phyloP scores from a whole-genome alignment of 2,888 invertebrate species.

The Parnassius glacialis region DNA sequence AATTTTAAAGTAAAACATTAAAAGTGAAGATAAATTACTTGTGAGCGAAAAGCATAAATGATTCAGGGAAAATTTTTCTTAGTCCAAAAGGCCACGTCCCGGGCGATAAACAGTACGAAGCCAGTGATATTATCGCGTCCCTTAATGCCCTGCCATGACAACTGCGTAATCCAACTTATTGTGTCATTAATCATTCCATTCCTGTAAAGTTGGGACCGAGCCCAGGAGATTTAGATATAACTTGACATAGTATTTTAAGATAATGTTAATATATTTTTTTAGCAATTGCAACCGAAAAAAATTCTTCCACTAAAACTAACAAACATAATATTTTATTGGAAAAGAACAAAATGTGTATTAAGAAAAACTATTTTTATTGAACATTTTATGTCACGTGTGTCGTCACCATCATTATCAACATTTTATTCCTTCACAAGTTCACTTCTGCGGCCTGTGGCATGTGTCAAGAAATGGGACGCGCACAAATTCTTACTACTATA shows the following conservation, averaged over 20 bases:
- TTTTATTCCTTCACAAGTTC: too few relatives aligned
- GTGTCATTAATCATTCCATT: slow-evolving; percentile 22
- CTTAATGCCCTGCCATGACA: slow-evolving; percentile 18
- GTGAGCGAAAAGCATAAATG: neutral
- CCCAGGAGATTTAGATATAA: neutral
- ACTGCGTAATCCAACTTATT: slow-evolving; percentile 21
- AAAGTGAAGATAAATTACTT: neutral
- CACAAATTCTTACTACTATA: too few relatives aligned
- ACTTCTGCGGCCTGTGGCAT: too few relatives aligned
- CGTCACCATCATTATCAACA: too few relatives aligned
- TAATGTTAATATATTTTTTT: neutral
- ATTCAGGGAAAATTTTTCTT: slow-evolving; percentile 5
- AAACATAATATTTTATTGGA: neutral
- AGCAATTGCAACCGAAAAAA: neutral
- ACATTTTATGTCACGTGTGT: too few relatives aligned
- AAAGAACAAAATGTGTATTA: too few relatives aligned
- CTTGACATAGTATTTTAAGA: too few relatives aligned
- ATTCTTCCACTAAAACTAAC: neutral
- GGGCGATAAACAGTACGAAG: slow-evolving; percentile 13
- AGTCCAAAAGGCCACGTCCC: slow-evolving; percentile 5
- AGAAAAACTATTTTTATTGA: too few relatives aligned
- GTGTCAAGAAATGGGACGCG: too few relatives aligned
- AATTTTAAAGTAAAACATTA: neutral
- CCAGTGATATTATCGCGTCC: slow-evolving; percentile 15
- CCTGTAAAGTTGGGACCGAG: slow-evolving; percentile 3